Conservation (phyloP, 2,888 invertebrate genomes). For the Syrista parreyssii region DNA sequence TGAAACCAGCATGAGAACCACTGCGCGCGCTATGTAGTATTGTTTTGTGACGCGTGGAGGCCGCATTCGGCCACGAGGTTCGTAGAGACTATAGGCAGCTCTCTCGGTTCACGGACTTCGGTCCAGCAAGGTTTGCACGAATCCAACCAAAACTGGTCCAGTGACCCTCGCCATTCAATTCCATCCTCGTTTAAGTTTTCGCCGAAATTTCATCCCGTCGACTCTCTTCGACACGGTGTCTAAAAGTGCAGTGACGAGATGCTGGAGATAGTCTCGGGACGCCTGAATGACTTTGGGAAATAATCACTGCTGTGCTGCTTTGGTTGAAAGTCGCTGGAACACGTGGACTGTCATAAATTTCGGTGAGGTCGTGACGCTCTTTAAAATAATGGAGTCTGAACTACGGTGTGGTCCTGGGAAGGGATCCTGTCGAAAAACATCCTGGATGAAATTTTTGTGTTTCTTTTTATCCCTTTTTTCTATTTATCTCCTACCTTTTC, state of each 20-base stretch:
- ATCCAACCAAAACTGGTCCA: not conserved
- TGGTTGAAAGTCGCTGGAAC: not conserved
- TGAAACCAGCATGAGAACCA: not conserved
- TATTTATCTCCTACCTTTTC: not conserved
- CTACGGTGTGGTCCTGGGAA: not conserved
- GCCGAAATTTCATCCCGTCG: not conserved
- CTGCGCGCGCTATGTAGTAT: not conserved
- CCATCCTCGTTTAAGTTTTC: not conserved
- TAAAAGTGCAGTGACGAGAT: conserved; percentile 7
- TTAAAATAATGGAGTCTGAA: not conserved
- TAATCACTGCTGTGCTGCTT: not conserved
- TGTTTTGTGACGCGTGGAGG: not conserved
- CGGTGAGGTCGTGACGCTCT: not conserved
- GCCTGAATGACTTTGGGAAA: not conserved
- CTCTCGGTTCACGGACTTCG: not conserved
- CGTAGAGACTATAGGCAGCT: not conserved
- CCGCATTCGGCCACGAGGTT: not conserved
- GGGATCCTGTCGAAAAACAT: not conserved
- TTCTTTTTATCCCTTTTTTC: not conserved
- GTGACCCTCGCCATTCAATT: not conserved
- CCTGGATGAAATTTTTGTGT: not conserved
- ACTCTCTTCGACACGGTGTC: not conserved
- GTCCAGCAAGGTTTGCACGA: not conserved
- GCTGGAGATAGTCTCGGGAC: not conserved
- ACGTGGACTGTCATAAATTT: not conserved